phyloP scores from a whole-genome alignment of 2,113 vertebrate species.

The Smithornis capensis region DNA sequence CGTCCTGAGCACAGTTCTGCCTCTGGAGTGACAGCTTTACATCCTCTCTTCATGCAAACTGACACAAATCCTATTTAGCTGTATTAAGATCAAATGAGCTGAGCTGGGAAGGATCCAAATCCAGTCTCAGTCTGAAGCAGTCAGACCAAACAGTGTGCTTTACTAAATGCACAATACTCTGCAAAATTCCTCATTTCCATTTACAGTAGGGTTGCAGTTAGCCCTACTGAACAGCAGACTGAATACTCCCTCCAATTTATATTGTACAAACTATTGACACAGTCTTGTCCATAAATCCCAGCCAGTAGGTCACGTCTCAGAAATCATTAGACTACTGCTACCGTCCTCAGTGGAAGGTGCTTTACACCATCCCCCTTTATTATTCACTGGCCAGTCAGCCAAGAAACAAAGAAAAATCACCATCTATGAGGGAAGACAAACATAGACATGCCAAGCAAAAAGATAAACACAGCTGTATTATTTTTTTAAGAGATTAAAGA shows the following conservation, averaged over 20 bases:
- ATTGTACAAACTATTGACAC: background rate
- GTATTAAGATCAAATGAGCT: slow-evolving; percentile 38
- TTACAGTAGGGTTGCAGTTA: background rate
- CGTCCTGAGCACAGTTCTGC: background rate
- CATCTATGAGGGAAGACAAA: background rate
- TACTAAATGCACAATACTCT: background rate
- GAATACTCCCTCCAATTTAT: no score
- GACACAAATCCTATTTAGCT: slow-evolving; percentile 29
- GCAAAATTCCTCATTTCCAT: background rate
- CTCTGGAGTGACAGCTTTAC: background rate
- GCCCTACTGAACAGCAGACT: background rate
- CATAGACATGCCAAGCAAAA: background rate
- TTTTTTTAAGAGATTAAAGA: background rate
- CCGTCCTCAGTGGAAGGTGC: background rate
- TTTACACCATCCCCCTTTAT: background rate
- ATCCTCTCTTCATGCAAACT: background rate
- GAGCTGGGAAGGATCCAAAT: slow-evolving; percentile 26
- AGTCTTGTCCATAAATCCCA: background rate
- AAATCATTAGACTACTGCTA: background rate
- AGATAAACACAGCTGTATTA: background rate
- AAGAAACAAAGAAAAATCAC: background rate
- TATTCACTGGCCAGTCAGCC: background rate
- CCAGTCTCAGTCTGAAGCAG: background rate
- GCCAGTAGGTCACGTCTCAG: background rate
- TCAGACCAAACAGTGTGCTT: background rate